Conservation (phyloP, 23 tunicate genomes). For the Halocynthia aurantium region DNA sequence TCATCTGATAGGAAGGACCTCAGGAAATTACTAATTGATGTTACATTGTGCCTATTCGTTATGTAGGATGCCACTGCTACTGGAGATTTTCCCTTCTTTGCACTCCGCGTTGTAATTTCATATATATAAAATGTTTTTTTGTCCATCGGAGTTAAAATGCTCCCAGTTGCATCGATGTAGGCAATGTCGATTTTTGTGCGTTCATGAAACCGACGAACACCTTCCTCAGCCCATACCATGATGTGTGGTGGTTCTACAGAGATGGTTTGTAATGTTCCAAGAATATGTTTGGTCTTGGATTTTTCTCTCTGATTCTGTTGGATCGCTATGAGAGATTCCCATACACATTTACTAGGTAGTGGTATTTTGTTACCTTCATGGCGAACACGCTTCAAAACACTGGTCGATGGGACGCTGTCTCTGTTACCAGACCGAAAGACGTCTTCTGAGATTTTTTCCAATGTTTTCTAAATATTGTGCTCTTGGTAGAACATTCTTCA, state of each 20-base stretch:
- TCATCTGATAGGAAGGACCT: slow-evolving; percentile 6
- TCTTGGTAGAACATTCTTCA: not conserved
- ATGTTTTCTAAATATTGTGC: not conserved
- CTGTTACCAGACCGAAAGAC: slow-evolving; percentile 13
- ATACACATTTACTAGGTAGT: not conserved
- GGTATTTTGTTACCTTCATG: not conserved
- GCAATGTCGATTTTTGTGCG: not conserved
- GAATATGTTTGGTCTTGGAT: not conserved
- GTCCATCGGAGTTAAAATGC: not conserved
- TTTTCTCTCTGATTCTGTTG: not conserved
- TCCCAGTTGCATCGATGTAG: slow-evolving; percentile 10
- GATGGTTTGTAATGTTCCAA: not conserved
- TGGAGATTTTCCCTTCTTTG: slow-evolving; percentile 3
- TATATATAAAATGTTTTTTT: not conserved
- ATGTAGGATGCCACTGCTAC: slow-evolving; percentile 6
- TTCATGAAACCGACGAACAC: not conserved
- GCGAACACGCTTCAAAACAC: not conserved
- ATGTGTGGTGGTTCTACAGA: not conserved
- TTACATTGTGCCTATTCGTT: not conserved
- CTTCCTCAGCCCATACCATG: slow-evolving; percentile 5
- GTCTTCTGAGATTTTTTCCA: not conserved
- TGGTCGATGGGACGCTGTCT: not conserved
- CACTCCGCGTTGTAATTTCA: not conserved
- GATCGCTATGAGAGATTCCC: not conserved
- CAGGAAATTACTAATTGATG: not conserved